A percentile compares a stretch with the other conserved stretches of the same genome.
phyloP scores from a whole-genome alignment of 2,113 vertebrate genomes.

The Rhinogobius similis region DNA sequence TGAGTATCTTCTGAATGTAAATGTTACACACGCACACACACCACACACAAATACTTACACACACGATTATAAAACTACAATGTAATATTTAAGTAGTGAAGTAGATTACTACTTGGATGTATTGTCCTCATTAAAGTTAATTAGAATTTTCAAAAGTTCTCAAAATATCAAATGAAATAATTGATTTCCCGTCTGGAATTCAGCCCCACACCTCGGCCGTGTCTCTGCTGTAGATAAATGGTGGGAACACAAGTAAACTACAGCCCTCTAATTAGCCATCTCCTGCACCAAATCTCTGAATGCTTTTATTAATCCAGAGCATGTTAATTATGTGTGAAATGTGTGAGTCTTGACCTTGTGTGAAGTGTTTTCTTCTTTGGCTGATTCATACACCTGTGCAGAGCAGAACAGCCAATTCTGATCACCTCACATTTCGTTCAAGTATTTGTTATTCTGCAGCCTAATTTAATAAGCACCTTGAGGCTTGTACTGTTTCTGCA shows the following conservation, averaged over 20 bases:
- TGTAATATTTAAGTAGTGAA: neutral
- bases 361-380: slow-evolving; percentile 36
- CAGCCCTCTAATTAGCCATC: slow-evolving; percentile 58
- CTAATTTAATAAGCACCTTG: slow-evolving; percentile 15
- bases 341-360: slow-evolving; percentile 49
- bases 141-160: neutral
- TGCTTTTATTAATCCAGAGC: slow-evolving; percentile 48
- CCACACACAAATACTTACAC: too few species aligned
- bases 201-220: slow-evolving; percentile 19
- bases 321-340: slow-evolving; percentile 55
- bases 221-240: slow-evolving; percentile 43
- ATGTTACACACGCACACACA: too few species aligned
- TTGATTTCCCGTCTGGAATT: slow-evolving; percentile 2
- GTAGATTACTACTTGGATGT: neutral
- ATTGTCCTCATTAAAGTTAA: neutral
- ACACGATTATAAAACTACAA: neutral
- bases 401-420: slow-evolving; percentile 11
- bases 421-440: slow-evolving; percentile 11
- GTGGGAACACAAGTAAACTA: slow-evolving; percentile 56
- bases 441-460: slow-evolving; percentile 11
- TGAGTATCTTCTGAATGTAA: too few species aligned
- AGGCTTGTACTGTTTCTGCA: neutral
- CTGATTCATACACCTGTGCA: slow-evolving; percentile 31
- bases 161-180: neutral
- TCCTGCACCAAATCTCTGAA: slow-evolving; percentile 37